Conservation (phyloP, 1,140 invertebrate genomes). For the Aphelenchoides avenae region DNA sequence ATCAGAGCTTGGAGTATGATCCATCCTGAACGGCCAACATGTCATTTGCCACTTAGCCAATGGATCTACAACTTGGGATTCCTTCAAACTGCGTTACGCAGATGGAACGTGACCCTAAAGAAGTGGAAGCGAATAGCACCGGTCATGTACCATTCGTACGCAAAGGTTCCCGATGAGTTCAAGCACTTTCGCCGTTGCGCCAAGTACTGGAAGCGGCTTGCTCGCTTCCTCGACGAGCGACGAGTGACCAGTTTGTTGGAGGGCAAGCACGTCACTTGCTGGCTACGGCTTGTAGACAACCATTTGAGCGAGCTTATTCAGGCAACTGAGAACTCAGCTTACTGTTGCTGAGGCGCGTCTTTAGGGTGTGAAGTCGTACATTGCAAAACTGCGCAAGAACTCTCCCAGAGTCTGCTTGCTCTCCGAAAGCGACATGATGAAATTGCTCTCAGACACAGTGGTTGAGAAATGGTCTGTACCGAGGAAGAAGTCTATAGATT, state of each 20-base stretch:
- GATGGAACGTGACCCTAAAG: constrained; percentile 31
- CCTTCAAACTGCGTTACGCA: constrained; percentile 12
- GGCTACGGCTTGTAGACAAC: constrained; percentile 27
- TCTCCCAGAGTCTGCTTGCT: constrained; percentile 19
- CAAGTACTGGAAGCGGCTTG: constrained; percentile 30
- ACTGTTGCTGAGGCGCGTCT: neutral
- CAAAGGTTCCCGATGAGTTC: constrained; percentile 32
- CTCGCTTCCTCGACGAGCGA: constrained; percentile 34
- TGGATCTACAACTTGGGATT: constrained; percentile 25
- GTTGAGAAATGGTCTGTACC: constrained; percentile 17
- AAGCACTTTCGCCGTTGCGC: constrained; percentile 31
- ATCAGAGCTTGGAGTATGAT: constrained; percentile 24
- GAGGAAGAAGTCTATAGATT: neutral
- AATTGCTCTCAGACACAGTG: constrained; percentile 16
- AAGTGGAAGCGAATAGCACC: constrained; percentile 28
- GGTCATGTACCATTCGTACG: constrained; percentile 31
- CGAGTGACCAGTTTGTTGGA: constrained; percentile 33
- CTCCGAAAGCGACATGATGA: constrained; percentile 29
- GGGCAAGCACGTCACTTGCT: constrained; percentile 32
- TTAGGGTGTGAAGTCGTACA: constrained; percentile 28
- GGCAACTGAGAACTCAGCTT: constrained; percentile 11
- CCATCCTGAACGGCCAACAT: neutral
- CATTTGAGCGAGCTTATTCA: constrained; percentile 21
- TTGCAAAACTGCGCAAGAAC: constrained; percentile 13
- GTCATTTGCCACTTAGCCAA: constrained; percentile 19